These are phyloP conservation scores for Hiodon tergisus DNA, from an alignment of 2,113 vertebrate genomes.

Conservation along the genomic window DNA sequence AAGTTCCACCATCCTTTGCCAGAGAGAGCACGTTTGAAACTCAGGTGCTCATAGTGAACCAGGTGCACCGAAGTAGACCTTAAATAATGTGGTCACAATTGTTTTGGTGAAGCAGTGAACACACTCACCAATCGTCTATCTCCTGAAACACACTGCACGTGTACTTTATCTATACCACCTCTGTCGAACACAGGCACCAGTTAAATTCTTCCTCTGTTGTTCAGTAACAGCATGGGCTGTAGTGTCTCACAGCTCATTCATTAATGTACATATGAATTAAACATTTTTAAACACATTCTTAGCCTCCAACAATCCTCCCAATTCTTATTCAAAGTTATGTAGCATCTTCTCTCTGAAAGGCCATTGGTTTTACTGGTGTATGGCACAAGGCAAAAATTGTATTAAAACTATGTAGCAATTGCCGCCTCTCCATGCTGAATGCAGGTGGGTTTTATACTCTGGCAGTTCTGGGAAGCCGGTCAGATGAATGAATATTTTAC, in stretches of 20 bases:
- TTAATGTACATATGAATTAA: too few relatives aligned
- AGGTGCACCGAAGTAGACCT: slow-evolving; percentile 40
- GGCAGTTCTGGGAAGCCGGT: neutral
- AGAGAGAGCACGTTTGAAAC: slow-evolving; percentile 33
- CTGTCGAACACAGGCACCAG: neutral
- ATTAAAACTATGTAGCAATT: too few relatives aligned
- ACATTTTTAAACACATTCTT: neutral
- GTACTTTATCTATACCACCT: neutral
- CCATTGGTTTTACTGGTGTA: neutral
- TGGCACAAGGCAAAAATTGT: too few relatives aligned
- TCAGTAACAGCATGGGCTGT: neutral
- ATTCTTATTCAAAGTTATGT: too few relatives aligned
- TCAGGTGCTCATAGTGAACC: slow-evolving; percentile 49
- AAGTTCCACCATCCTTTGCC: neutral
- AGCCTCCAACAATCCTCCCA: too few relatives aligned
- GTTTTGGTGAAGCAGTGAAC: neutral
- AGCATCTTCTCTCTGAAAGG: neutral
- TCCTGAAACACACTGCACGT: neutral
- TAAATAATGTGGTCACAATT: neutral
- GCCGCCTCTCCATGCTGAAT: neutral
- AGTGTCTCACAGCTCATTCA: neutral
- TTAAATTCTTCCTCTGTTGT: neutral
- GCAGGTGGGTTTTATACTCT: neutral
- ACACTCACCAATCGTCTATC: neutral
- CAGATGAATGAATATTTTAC: slow-evolving; percentile 44